phyloP scores from a whole-genome alignment of 2,797 vertebrate genomes.

The Tiaroga cobitis region DNA sequence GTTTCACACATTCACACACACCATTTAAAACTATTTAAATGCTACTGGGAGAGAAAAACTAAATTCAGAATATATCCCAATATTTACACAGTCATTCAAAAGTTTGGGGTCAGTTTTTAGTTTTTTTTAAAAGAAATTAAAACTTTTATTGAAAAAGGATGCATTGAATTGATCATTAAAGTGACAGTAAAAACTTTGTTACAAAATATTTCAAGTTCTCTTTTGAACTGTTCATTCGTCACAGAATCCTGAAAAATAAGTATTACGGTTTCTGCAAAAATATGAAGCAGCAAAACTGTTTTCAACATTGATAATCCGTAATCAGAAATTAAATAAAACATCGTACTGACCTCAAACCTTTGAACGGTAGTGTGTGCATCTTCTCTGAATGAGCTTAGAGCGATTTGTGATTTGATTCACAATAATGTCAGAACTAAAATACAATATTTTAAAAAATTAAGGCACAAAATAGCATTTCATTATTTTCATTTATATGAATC shows the following conservation, averaged over 20 bases:
- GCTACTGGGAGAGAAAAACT: not conserved
- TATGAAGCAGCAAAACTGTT: not conserved
- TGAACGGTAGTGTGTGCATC: not conserved
- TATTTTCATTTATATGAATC: not conserved
- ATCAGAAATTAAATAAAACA: not conserved
- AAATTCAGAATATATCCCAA: not conserved
- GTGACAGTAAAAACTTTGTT: not conserved
- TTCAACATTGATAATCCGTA: not conserved
- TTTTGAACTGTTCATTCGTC: not conserved
- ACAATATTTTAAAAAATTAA: not conserved
- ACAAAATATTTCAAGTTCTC: not conserved
- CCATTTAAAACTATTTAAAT: not conserved
- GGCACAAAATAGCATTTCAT: not conserved
- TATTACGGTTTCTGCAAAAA: not conserved
- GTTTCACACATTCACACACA: not conserved
- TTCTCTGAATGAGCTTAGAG: not conserved
- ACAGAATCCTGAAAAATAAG: not conserved
- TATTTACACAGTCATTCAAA: not conserved
- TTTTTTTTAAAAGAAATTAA: not conserved
- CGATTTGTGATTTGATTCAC: not conserved
- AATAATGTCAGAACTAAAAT: not conserved
- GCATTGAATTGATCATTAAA: not conserved
- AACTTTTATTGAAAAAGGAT: not conserved
- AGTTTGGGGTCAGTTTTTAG: not conserved
- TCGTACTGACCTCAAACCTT: not conserved